These are phyloP conservation scores for Psephotus haematonotus DNA, from an alignment of 2,113 vertebrate species.

Conservation along the genomic window DNA sequence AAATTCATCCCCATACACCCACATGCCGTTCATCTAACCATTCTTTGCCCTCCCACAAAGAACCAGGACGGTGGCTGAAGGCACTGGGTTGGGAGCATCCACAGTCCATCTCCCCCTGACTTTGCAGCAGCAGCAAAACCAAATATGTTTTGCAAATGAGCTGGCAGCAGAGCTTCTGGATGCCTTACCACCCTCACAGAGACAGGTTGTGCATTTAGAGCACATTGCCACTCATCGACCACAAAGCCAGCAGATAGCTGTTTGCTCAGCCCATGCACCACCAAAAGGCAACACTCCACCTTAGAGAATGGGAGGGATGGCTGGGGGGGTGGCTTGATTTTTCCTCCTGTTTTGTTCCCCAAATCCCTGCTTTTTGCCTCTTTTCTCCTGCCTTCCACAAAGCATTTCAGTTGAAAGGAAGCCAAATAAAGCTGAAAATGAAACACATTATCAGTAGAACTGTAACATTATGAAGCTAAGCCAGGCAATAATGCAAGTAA, in stretches of 20 bases:
- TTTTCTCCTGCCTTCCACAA: neutral
- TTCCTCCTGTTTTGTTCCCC: neutral
- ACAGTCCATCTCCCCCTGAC: neutral
- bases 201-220: neutral
- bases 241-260: neutral
- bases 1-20: neutral
- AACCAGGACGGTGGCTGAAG: neutral
- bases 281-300: neutral
- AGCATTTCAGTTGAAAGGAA: neutral
- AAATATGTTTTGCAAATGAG: neutral
- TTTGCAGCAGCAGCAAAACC: neutral
- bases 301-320: neutral
- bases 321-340: fast-evolving
- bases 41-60: neutral
- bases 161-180: neutral
- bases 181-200: neutral
- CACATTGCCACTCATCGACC: neutral
- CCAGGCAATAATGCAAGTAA: neutral
- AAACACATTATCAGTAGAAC: neutral
- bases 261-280: neutral
- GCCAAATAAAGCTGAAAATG: neutral
- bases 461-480: neutral
- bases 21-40: fast-evolving
- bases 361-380: neutral
- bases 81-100: neutral